Conservation (phyloP, 2,797 vertebrate genomes). For the Pseudochirops corinnae region DNA sequence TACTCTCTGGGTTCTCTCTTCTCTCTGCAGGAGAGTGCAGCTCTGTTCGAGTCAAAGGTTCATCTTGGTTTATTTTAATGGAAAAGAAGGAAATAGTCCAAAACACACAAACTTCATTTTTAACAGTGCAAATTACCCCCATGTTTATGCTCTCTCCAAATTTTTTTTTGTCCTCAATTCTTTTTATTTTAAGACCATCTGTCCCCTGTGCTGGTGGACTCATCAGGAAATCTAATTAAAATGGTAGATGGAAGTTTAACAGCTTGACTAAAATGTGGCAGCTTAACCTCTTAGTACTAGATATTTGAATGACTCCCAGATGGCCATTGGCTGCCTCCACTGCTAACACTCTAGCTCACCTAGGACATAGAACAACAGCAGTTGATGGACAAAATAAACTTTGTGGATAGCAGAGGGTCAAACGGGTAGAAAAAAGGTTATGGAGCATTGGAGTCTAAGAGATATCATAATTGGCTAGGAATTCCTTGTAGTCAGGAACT, state of each 20-base stretch:
- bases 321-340: constrained; percentile 30
- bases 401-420: constrained; percentile 40
- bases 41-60: constrained; percentile 23
- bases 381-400: constrained; percentile 61
- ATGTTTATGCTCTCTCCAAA: constrained; percentile 35
- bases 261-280: constrained; percentile 63
- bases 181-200: constrained; percentile 72
- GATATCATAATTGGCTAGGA: constrained; percentile 28
- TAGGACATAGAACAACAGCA: constrained; percentile 20
- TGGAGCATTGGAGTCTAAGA: constrained; percentile 35
- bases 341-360: constrained; percentile 40
- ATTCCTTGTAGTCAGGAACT: constrained; percentile 57
- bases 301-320: constrained; percentile 65
- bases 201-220: constrained; percentile 42
- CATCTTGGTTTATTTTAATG: constrained; percentile 50
- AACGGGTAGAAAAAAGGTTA: constrained; percentile 45
- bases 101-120: constrained; percentile 49
- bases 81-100: constrained; percentile 43
- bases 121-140: constrained; percentile 30
- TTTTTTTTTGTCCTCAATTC: constrained; percentile 5
- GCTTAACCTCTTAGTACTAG: constrained; percentile 30
- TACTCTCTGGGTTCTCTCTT: background rate
- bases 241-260: constrained; percentile 60
- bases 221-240: constrained; percentile 70
- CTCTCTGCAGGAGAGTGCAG: constrained; percentile 18